phyloP scores from a whole-genome alignment of 2,113 vertebrate genomes.

The Morone saxatilis region DNA sequence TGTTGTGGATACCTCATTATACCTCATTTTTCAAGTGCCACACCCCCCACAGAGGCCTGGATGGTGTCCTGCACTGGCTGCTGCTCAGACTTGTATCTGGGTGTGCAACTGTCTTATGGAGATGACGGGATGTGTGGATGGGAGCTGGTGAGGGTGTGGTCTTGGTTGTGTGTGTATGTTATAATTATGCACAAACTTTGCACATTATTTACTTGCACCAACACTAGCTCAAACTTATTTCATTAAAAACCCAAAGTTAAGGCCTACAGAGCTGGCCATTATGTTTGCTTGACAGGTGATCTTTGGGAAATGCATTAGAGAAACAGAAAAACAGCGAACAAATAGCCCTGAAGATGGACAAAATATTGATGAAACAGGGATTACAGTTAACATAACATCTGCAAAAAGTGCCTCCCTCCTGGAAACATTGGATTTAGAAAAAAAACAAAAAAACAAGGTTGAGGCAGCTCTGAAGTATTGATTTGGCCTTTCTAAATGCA shows the following conservation, averaged over 20 bases:
- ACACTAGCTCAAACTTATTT: not conserved
- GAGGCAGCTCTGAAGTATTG: conserved; percentile 28
- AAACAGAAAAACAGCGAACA: not conserved
- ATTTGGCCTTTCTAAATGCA: conserved; percentile 48
- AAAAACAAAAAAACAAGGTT: conserved; percentile 1
- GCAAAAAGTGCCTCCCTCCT: not conserved
- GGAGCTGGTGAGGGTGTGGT: not conserved
- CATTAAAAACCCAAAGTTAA: not conserved
- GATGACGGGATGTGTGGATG: not conserved
- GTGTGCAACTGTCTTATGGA: not conserved
- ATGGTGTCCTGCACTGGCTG: conserved; percentile 9
- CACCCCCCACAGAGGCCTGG: conserved; percentile 32
- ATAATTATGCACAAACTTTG: not conserved
- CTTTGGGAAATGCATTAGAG: not conserved
- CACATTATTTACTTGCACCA: no score
- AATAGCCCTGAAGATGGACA: not conserved
- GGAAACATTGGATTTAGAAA: conserved; percentile 11
- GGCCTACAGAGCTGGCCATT: not conserved
- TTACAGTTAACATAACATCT: not conserved
- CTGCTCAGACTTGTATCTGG: not conserved
- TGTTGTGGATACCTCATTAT: conserved; percentile 36
- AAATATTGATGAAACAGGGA: conserved; percentile 4
- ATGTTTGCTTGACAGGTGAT: conserved; percentile 29
- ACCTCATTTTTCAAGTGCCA: conserved; percentile 49
- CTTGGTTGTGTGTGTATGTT: not conserved